Percentiles rank a stretch among this genome's conserved stretches.
Evolutionary conservation across 1,140 invertebrate species (phyloP).

Genomic region (Heterodera schachtii): DNA sequence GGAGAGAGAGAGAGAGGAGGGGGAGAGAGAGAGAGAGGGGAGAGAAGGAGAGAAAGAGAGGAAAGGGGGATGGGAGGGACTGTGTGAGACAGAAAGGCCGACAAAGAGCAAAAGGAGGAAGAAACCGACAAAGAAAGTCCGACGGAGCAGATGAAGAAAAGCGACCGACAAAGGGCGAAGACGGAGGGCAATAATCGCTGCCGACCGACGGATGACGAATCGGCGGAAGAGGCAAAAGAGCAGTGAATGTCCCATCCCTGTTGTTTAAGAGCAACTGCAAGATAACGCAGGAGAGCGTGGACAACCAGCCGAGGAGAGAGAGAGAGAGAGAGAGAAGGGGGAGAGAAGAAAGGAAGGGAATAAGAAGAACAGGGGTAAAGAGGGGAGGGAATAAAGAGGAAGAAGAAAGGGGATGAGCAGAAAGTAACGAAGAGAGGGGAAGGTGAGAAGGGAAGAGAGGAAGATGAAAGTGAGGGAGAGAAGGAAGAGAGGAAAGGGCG

Average conservation of each 20-base stretch:
- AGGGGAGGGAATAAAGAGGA: neutral
- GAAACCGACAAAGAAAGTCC: neutral
- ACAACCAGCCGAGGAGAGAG: neutral
- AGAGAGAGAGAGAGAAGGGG: neutral
- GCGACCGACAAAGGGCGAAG: neutral
- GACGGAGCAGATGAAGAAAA: neutral
- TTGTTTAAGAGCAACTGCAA: conserved; percentile 1
- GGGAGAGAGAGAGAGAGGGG: neutral
- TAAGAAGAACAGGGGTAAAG: neutral
- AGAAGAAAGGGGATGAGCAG: neutral
- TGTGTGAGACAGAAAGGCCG: neutral
- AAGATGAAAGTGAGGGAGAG: neutral
- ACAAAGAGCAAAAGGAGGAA: neutral
- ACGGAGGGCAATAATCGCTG: neutral
- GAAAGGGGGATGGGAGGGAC: neutral
- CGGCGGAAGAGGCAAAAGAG: conserved; percentile 5
- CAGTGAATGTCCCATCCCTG: neutral
- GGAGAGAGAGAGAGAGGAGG: neutral
- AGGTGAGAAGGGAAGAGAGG: neutral
- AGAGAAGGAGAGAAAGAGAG: neutral
- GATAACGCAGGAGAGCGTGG: neutral
- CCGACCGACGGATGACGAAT: conserved; percentile 2
- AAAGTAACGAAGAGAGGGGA: neutral
- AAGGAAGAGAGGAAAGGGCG: neutral
- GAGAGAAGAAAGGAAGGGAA: too few relatives aligned